Percentiles rank a stretch among this genome's conserved stretches.
Evolutionary conservation across 2,113 vertebrate species (phyloP).

Genomic region (Syngnathus typhle): DNA sequence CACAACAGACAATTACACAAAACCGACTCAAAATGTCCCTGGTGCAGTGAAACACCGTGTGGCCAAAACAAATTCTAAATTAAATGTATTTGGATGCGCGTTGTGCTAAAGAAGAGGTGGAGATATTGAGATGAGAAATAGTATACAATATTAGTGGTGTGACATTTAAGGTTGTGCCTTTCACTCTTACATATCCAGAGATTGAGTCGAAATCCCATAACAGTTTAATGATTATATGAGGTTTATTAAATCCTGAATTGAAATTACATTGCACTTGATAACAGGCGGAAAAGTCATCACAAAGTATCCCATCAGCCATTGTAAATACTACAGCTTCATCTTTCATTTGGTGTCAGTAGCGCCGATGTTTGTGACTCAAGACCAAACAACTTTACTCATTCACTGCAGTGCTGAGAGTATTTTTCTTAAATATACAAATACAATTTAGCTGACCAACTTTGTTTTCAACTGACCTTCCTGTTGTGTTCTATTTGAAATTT

Average conservation of each 20-base stretch:
- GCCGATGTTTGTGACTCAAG: background rate
- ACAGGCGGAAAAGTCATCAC: background rate
- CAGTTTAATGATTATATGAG: background rate
- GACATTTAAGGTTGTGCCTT: no score
- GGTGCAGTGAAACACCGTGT: no score
- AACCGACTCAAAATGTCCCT: no score
- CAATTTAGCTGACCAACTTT: background rate
- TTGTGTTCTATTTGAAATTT: background rate
- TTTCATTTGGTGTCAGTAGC: constrained; percentile 38
- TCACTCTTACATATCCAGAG: background rate
- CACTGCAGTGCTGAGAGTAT: background rate
- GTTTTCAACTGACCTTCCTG: background rate
- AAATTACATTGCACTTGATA: background rate
- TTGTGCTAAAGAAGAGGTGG: no score
- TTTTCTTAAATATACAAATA: background rate
- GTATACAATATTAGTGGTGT: no score
- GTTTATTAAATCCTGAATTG: background rate
- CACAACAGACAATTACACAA: no score
- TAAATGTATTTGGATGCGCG: no score
- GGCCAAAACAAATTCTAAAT: no score
- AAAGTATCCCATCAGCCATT: background rate
- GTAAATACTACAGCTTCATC: constrained; percentile 1
- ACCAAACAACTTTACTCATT: background rate
- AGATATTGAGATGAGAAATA: no score
- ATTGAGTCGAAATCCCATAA: background rate